Evolutionary conservation across 2,797 vertebrate genomes (phyloP).

Genomic region (Pseudochromis fuscus): DNA sequence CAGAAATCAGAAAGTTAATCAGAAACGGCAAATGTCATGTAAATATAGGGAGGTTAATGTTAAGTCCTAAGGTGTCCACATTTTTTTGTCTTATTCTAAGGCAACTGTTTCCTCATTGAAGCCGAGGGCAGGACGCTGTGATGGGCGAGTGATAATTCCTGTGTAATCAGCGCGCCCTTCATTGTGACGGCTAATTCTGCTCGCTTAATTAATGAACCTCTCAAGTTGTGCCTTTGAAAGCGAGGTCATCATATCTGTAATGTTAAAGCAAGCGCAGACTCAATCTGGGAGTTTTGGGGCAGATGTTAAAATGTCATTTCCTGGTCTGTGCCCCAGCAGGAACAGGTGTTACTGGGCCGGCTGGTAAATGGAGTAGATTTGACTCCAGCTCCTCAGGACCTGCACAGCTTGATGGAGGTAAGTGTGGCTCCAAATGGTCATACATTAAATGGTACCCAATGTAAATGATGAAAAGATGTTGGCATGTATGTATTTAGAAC

Average conservation of each 20-base stretch:
- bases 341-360: constrained; percentile 56
- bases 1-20: too few relatives aligned
- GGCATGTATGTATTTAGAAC: constrained; percentile 31
- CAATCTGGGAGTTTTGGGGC: constrained; percentile 26
- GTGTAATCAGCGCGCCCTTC: constrained; percentile 34
- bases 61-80: too few relatives aligned
- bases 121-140: constrained; percentile 8
- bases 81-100: background rate
- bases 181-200: constrained; percentile 19
- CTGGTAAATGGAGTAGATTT: constrained; percentile 37
- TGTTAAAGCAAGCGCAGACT: constrained; percentile 20
- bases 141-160: background rate
- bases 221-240: constrained; percentile 50
- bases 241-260: constrained; percentile 22
- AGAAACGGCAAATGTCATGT: too few relatives aligned
- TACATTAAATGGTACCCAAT: constrained; percentile 6
- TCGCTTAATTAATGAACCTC: constrained; percentile 38
- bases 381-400: constrained; percentile 28
- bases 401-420: background rate
- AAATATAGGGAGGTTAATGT: too few relatives aligned
- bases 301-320: constrained; percentile 64
- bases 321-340: constrained; percentile 47
- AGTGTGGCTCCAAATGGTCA: constrained; percentile 2
- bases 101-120: background rate
- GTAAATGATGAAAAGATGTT: constrained; percentile 32